Evolutionary conservation across 2,888 invertebrate species (phyloP), one percentile per base, ranked within the genome.

Genomic region (Eumacrocentrus americanus): DNA sequence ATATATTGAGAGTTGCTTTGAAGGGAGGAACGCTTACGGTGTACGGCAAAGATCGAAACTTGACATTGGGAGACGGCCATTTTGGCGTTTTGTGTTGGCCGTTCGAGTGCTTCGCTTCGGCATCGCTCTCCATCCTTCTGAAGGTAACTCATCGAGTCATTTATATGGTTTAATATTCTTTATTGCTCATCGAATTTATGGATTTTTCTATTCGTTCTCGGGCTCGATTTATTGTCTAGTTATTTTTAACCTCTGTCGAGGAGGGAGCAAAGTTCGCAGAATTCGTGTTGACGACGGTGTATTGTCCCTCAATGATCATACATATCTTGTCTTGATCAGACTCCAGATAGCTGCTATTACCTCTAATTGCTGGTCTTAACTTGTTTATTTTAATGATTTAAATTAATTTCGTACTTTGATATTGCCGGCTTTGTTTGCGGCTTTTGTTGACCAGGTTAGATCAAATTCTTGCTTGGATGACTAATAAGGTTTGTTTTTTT

Each of bases 31-130:
- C 52, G 51, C 56, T 51, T 35, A 34, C 34, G 34, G 61, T 62
- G 53, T 50, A 58, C 60, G 59, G 59, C 59, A 60, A 58, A 58
- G 60, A 65, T 60, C 64, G 66, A 68, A 67, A 72, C 75, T 76
- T 76, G 76, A 76, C 76, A 76, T 76, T 75, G 76, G 72, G 66
- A 46, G 88, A 87, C 89, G 67, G 87, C 88, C 72, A 78, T 78
- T 77, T 78, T 78, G 78, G 74, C 77, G 73, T 77, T 73, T 74
- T 76, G 76, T 77, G 75, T 75, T 77, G 73, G 73, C 70, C 69
- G 70, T 76, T 73, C 73, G 71, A 73, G 74, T 73, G 74, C 71
- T 74, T 66, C 63, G 71, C 67, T 55, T 70, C 71, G 69, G 71
- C 74, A 78, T 78, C 78, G 74, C 74, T 70, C 72, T 72, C 73